phyloP scores from a whole-genome alignment of 2,113 vertebrate species.

The Antennarius striatus region DNA sequence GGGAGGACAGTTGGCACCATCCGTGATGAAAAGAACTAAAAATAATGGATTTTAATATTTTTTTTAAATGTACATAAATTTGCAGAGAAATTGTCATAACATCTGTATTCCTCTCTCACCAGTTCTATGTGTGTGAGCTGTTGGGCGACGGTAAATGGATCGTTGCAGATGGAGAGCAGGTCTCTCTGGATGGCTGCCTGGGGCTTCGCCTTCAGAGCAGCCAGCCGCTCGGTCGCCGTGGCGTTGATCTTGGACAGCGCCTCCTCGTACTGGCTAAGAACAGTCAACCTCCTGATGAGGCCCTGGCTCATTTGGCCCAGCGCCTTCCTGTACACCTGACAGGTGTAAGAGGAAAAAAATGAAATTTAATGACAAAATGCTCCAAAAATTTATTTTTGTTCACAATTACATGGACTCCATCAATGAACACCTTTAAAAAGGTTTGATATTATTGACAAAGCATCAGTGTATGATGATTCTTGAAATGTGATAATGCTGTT shows the following conservation, averaged over 20 bases:
- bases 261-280: constrained; percentile 91
- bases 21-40: too few species aligned
- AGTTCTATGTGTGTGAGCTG: constrained; percentile 96
- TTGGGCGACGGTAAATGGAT: constrained; percentile 90
- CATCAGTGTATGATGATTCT: too few species aligned
- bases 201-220: constrained; percentile 86
- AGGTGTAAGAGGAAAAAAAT: not conserved
- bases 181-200: constrained; percentile 89
- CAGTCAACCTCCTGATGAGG: constrained; percentile 86
- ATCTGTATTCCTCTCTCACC: constrained; percentile 73
- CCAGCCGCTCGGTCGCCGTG: constrained; percentile 82
- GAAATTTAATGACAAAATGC: too few species aligned
- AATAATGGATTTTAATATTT: not conserved
- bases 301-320: constrained; percentile 87
- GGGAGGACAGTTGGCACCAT: too few species aligned
- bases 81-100: too few species aligned
- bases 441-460: too few species aligned
- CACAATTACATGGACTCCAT: too few species aligned
- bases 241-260: constrained; percentile 88
- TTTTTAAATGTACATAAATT: too few species aligned
- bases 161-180: constrained; percentile 88
- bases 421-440: too few species aligned
- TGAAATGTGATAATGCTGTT: too few species aligned
- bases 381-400: too few species aligned
- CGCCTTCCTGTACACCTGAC: constrained; percentile 87